Conservation (phyloP, 2,888 invertebrate genomes). For the Nowickia ferox region DNA sequence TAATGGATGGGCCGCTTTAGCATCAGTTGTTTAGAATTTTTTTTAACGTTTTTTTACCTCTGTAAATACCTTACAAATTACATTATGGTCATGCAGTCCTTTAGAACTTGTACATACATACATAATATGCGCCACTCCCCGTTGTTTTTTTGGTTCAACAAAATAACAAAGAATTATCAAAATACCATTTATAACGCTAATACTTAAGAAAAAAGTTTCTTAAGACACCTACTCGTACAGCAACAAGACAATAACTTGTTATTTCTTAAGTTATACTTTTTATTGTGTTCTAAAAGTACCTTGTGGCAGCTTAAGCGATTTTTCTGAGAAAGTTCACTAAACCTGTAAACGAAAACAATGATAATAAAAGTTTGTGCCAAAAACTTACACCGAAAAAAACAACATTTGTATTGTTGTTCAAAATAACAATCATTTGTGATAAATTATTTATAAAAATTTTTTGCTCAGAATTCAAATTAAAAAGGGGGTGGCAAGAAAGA, state of each 20-base stretch:
- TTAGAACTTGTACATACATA: no score
- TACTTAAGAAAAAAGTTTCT: not conserved
- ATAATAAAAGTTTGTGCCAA: not conserved
- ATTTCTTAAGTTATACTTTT: not conserved
- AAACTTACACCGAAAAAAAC: not conserved
- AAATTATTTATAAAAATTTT: not conserved
- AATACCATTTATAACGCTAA: not conserved
- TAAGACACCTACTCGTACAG: no score
- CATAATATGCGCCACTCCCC: no score
- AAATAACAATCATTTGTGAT: not conserved
- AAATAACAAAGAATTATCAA: not conserved
- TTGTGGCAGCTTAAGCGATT: not conserved
- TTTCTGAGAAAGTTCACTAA: not conserved
- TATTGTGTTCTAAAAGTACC: not conserved
- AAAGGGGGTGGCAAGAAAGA: no score
- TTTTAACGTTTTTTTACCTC: no score
- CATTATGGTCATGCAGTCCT: no score
- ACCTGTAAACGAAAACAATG: not conserved
- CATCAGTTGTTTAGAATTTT: no score
- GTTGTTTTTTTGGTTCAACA: no score
- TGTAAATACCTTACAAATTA: no score
- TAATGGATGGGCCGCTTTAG: no score
- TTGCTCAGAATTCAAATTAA: not conserved
- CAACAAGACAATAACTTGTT: slow-evolving; percentile 2
- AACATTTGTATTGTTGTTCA: not conserved